These are phyloP conservation scores for Eidolon dupreanum DNA, from an alignment of 2,797 vertebrate species.

Conservation along the genomic window DNA sequence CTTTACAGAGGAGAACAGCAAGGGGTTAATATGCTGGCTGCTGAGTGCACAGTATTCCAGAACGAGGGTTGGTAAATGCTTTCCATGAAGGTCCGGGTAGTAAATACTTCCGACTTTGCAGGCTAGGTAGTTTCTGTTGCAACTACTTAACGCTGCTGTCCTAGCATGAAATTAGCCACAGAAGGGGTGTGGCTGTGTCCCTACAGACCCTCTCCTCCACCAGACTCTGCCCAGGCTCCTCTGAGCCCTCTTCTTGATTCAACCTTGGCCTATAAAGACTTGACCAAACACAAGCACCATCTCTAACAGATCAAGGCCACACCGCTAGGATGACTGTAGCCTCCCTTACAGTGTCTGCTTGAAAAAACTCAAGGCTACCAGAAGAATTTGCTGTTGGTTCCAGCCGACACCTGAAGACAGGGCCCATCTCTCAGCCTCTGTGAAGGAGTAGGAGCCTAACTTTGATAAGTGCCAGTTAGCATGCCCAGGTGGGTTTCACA, in stretches of 20 bases:
- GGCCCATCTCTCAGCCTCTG: not conserved
- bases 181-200: not conserved
- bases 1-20: not conserved
- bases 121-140: not conserved
- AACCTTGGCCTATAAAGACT: not conserved
- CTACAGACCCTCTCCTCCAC: not conserved
- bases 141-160: accelerated
- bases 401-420: not conserved
- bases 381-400: not conserved
- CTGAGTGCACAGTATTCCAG: too few relatives aligned
- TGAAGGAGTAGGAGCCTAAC: not conserved
- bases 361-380: not conserved
- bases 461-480: not conserved
- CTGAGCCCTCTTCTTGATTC: not conserved
- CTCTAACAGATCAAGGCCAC: not conserved
- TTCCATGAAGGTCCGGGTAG: not conserved
- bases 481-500: not conserved
- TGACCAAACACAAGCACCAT: not conserved
- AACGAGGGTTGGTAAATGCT: not conserved
- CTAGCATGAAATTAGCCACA: not conserved
- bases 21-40: not conserved
- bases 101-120: not conserved
- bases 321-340: not conserved
- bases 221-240: too few relatives aligned
- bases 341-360: not conserved